phyloP scores from a whole-genome alignment of 2,797 vertebrate species.

The Brachyalestes nurse region DNA sequence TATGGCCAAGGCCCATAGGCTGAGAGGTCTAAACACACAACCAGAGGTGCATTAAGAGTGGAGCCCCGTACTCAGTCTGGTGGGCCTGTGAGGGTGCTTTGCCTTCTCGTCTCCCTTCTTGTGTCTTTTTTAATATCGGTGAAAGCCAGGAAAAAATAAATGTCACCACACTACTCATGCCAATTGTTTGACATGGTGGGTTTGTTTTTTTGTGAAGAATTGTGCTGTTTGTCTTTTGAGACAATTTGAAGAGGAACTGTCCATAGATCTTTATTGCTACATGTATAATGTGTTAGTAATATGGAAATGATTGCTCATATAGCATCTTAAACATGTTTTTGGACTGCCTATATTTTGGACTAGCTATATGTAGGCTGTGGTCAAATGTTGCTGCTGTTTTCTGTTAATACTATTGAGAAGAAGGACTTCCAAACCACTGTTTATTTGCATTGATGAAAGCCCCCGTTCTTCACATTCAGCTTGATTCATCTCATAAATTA shows the following conservation, averaged over 20 bases:
- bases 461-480: background rate
- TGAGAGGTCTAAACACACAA: too few relatives aligned
- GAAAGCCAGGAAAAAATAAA: background rate
- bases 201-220: background rate
- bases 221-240: background rate
- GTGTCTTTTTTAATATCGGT: background rate
- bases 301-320: background rate
- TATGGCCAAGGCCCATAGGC: too few relatives aligned
- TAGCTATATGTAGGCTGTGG: background rate
- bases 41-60: too few relatives aligned
- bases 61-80: too few relatives aligned
- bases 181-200: background rate
- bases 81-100: too few relatives aligned
- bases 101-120: background rate
- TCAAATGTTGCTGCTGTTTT: background rate
- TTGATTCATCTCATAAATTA: slow-evolving; percentile 1
- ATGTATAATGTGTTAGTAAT: background rate
- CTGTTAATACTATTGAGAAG: background rate
- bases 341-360: background rate
- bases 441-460: background rate
- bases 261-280: background rate
- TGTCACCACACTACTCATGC: background rate
- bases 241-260: background rate
- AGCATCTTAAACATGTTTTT: slow-evolving; percentile 13
- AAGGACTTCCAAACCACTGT: background rate